Evolutionary conservation across 2,113 vertebrate genomes (phyloP).

Genomic region (Dasyprocta punctata): DNA sequence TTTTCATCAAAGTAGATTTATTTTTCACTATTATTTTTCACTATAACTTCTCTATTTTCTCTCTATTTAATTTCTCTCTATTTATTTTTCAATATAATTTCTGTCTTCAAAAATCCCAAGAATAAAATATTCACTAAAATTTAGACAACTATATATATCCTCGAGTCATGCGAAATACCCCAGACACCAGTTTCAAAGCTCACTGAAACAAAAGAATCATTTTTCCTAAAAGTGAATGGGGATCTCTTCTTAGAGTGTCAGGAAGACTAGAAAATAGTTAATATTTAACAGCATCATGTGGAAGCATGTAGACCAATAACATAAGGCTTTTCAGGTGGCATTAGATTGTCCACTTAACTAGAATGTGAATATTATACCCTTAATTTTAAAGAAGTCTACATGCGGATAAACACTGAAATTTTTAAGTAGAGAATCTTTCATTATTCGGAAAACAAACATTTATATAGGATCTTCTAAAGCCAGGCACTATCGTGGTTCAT

Average conservation of each 20-base stretch:
- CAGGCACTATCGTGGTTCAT: neutral
- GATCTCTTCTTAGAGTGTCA: neutral
- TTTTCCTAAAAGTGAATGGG: constrained; percentile 39
- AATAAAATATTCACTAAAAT: constrained; percentile 29
- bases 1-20: constrained; percentile 17
- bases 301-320: neutral
- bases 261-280: constrained; percentile 15
- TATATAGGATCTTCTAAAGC: neutral
- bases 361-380: neutral
- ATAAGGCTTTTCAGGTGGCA: neutral
- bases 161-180: neutral
- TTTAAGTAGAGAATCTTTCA: neutral
- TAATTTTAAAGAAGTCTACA: neutral
- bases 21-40: constrained; percentile 41
- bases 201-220: constrained; percentile 37
- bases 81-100: constrained; percentile 41
- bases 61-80: too few species aligned
- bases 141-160: neutral
- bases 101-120: constrained; percentile 17
- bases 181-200: constrained; percentile 38
- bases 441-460: constrained; percentile 36
- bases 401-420: constrained; percentile 35
- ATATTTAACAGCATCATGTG: neutral
- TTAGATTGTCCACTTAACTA: neutral
- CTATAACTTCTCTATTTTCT: too few species aligned